These are phyloP conservation scores for Drosophila eugracilis DNA, from an alignment of 1,140 invertebrate species.

Conservation along the genomic window DNA sequence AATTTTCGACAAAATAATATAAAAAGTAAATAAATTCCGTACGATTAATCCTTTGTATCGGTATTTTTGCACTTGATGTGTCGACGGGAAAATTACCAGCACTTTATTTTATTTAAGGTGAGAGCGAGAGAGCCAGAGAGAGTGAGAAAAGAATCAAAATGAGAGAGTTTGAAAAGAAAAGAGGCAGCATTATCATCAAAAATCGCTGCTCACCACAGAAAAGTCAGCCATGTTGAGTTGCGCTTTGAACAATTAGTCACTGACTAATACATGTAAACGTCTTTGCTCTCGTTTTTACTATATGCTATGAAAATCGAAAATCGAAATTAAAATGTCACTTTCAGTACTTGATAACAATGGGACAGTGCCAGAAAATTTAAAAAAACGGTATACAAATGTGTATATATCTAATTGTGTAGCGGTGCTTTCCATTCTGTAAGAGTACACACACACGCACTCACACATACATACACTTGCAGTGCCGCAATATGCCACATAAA, in stretches of 20 bases:
- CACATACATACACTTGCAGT: slow-evolving; percentile 1
- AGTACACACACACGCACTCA: slow-evolving; percentile 15
- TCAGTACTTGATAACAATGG: slow-evolving; percentile 7
- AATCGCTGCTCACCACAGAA: slow-evolving; percentile 63
- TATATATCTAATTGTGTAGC: slow-evolving; percentile 9
- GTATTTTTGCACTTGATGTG: slow-evolving; percentile 6
- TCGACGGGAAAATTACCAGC: slow-evolving; percentile 22
- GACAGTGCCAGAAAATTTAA: not conserved
- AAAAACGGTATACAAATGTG: slow-evolving; percentile 8
- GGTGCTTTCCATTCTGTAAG: not conserved
- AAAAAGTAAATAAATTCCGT: slow-evolving; percentile 8
- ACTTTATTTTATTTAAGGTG: slow-evolving; percentile 19
- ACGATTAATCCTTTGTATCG: slow-evolving; percentile 14
- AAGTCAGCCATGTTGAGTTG: slow-evolving; percentile 79
- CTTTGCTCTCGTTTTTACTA: slow-evolving; percentile 46
- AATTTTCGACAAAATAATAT: not conserved
- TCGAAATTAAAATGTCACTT: slow-evolving; percentile 12
- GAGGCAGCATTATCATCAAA: slow-evolving; percentile 22
- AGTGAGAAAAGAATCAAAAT: slow-evolving; percentile 10
- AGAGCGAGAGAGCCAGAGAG: slow-evolving; percentile 11
- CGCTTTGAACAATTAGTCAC: slow-evolving; percentile 71
- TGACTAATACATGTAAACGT: slow-evolving; percentile 44
- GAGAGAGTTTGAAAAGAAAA: slow-evolving; percentile 25
- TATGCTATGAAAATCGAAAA: slow-evolving; percentile 9
- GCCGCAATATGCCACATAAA: slow-evolving; percentile 73